A percentile compares a stretch with the other conserved stretches of the same genome.
Evolutionary conservation across 2,113 vertebrate genomes (phyloP).

Genomic region (Pheucticus melanocephalus): DNA sequence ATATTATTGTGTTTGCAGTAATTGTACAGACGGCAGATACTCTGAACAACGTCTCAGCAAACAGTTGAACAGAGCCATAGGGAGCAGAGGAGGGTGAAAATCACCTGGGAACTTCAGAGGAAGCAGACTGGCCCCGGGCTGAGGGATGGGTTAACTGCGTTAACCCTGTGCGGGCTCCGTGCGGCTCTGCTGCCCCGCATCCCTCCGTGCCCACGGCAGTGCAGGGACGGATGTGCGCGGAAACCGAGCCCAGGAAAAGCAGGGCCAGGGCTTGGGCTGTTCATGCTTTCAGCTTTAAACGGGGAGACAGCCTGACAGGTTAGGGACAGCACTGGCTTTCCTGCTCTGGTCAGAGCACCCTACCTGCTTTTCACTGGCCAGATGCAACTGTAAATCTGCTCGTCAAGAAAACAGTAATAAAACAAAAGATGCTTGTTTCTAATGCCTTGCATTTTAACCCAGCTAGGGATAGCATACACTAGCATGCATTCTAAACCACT

Average conservation of each 20-base stretch:
- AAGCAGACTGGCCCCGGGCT: neutral
- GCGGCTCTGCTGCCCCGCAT: neutral
- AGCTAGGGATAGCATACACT: neutral
- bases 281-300: neutral
- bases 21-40: neutral
- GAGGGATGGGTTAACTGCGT: neutral
- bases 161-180: fast-evolving
- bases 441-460: neutral
- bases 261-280: neutral
- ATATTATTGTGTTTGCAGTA: neutral
- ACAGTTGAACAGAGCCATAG: neutral
- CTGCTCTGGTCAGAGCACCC: neutral
- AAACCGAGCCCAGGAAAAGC: neutral
- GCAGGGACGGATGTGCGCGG: fast-evolving
- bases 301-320: neutral
- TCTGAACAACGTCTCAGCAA: neutral
- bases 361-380: neutral
- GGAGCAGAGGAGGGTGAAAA: neutral
- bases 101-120: neutral
- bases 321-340: neutral
- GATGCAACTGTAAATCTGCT: neutral
- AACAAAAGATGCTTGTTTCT: neutral
- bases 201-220: fast-evolving
- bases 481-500: neutral
- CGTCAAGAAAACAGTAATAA: neutral